Conservation (phyloP, 1,140 invertebrate genomes). For the Pararge aegeria region DNA sequence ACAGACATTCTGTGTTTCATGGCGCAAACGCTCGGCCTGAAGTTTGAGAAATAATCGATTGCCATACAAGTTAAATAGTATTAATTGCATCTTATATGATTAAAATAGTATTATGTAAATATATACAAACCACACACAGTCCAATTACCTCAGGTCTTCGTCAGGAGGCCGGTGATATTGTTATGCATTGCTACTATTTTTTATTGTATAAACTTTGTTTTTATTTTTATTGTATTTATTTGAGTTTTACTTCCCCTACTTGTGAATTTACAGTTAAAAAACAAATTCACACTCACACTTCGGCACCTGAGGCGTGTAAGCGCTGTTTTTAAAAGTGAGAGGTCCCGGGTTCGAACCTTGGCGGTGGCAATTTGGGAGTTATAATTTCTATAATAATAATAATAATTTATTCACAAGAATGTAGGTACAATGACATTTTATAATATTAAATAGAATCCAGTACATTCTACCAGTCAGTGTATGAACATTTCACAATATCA, state of each 20-base stretch:
- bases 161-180: slow-evolving; percentile 69
- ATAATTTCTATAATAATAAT: too few species aligned
- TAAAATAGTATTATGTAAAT: slow-evolving; percentile 73
- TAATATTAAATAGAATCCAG: too few species aligned
- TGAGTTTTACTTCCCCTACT: slow-evolving; percentile 23
- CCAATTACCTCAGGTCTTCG: slow-evolving; percentile 61
- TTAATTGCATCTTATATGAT: slow-evolving; percentile 43
- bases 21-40: slow-evolving; percentile 86
- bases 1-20: slow-evolving; percentile 94
- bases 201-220: slow-evolving; percentile 71
- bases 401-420: too few species aligned
- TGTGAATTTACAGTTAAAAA: too few species aligned
- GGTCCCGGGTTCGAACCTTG: too few species aligned
- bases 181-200: slow-evolving; percentile 73
- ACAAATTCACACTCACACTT: too few species aligned
- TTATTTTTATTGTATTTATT: slow-evolving; percentile 45
- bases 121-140: slow-evolving; percentile 50
- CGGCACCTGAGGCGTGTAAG: too few species aligned
- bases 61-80: slow-evolving; percentile 45
- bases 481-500: too few species aligned
- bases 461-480: too few species aligned
- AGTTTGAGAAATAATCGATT: slow-evolving; percentile 79
- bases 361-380: too few species aligned
- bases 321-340: too few species aligned
- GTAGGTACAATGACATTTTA: too few species aligned